A percentile compares a stretch with the other conserved stretches of the same genome.
These are phyloP conservation scores for Jordanella pulchra DNA, from an alignment of 2,797 vertebrate genomes.

Conservation along the genomic window DNA sequence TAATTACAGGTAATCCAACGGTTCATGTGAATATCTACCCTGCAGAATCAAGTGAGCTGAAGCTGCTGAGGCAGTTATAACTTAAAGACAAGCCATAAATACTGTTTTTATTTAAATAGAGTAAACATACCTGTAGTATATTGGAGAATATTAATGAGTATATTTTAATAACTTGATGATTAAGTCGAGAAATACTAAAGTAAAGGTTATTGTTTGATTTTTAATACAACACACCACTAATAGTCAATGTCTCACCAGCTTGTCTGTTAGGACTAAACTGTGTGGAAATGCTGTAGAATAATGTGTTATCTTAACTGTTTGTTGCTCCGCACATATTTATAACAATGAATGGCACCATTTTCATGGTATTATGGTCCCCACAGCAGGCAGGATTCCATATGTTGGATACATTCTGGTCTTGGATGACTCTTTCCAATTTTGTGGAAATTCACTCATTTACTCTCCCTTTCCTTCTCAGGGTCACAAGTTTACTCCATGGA, in stretches of 20 bases:
- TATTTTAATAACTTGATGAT: too few species aligned
- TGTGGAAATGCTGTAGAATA: not conserved
- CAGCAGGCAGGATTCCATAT: too few species aligned
- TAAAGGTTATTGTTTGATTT: not conserved
- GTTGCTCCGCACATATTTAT: not conserved
- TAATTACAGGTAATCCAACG: not conserved
- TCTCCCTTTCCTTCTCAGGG: not conserved
- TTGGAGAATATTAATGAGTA: too few species aligned
- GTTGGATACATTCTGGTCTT: not conserved
- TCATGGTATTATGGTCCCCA: not conserved
- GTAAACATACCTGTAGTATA: not conserved
- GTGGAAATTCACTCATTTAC: not conserved
- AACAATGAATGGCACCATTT: not conserved
- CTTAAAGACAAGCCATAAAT: not conserved
- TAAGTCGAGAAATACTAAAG: not conserved
- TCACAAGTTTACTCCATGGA: not conserved
- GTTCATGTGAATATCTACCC: not conserved
- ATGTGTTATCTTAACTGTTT: not conserved
- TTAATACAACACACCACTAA: not conserved
- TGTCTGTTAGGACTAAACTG: not conserved
- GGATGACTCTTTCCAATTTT: constrained; percentile 1
- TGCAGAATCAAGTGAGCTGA: not conserved
- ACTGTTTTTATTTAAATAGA: not conserved
- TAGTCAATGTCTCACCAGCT: not conserved
- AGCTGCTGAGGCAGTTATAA: not conserved